Evolutionary conservation across 2,797 vertebrate genomes (phyloP).

Genomic region (Alca torda): DNA sequence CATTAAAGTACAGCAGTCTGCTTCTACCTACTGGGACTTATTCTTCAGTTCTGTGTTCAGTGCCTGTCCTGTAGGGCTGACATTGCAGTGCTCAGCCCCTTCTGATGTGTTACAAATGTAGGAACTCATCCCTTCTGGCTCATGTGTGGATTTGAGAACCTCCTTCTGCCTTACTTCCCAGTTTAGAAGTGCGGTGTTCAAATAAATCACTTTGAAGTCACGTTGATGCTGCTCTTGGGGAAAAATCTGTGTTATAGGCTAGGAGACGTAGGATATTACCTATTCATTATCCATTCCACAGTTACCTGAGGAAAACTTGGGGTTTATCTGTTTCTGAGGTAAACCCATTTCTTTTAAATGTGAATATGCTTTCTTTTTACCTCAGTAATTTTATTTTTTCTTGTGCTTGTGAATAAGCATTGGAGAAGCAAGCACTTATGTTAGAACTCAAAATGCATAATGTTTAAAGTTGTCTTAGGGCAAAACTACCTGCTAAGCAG

Average conservation of each 20-base stretch:
- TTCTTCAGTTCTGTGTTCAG: neutral
- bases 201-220: neutral
- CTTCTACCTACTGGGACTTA: neutral
- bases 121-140: neutral
- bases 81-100: neutral
- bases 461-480: neutral
- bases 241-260: neutral
- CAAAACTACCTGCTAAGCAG: neutral
- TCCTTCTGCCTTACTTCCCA: neutral
- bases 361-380: neutral
- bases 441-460: neutral
- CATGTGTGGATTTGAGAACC: neutral
- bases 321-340: neutral
- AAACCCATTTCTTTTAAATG: neutral
- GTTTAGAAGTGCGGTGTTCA: neutral
- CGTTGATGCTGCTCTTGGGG: neutral
- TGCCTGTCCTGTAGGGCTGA: neutral
- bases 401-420: neutral
- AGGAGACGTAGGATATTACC: neutral
- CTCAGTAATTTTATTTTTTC: neutral
- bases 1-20: neutral
- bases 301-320: neutral
- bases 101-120: neutral
- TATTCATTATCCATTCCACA: neutral
- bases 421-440: neutral